These are phyloP conservation scores for Ellobius talpinus DNA, from an alignment of 2,113 vertebrate genomes.

Conservation along the genomic window DNA sequence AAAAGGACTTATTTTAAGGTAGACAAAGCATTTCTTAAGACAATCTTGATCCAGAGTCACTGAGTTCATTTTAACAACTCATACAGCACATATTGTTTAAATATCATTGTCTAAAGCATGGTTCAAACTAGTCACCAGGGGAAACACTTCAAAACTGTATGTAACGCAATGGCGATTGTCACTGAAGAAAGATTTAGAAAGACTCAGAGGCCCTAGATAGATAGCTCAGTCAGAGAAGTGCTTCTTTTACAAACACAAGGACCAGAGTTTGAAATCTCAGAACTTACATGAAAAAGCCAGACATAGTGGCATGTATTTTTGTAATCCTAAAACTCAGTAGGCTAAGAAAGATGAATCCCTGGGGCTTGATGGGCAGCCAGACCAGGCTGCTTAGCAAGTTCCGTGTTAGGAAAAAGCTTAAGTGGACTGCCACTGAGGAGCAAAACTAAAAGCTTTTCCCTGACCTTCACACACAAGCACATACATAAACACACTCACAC, in stretches of 20 bases:
- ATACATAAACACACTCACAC: background rate
- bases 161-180: background rate
- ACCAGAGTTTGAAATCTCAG: background rate
- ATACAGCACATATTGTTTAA: constrained; percentile 30
- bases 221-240: background rate
- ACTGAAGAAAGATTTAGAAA: constrained; percentile 13
- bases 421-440: background rate
- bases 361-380: background rate
- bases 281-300: background rate
- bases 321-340: background rate
- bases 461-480: background rate
- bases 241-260: background rate
- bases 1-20: constrained; percentile 20
- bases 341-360: background rate
- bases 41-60: background rate
- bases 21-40: background rate
- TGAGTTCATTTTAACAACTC: constrained; percentile 16
- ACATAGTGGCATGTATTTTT: background rate
- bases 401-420: background rate
- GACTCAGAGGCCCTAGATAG: background rate
- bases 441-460: background rate
- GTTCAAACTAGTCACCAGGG: background rate
- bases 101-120: background rate
- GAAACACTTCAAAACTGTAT: background rate
- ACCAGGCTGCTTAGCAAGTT: background rate